These are phyloP conservation scores for Camarhynchus parvulus DNA, from an alignment of 2,113 vertebrate species.

Conservation along the genomic window DNA sequence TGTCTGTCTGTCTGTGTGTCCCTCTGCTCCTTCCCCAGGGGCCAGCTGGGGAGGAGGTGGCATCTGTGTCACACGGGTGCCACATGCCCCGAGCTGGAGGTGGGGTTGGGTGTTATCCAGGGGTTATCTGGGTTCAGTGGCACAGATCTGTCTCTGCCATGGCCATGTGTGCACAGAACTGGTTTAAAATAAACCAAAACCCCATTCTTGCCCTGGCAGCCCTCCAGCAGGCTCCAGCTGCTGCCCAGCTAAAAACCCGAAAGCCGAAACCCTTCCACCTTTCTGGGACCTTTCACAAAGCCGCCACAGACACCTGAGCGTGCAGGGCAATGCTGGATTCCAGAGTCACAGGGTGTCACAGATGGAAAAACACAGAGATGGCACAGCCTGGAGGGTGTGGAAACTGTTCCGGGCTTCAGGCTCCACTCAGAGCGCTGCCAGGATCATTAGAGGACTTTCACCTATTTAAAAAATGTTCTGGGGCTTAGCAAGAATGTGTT, in stretches of 20 bases:
- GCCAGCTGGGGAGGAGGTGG: not conserved
- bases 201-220: not conserved
- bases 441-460: not conserved
- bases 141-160: not conserved
- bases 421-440: not conserved
- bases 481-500: not conserved
- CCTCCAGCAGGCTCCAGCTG: not conserved
- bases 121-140: not conserved
- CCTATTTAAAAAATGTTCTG: not conserved
- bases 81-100: not conserved
- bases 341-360: not conserved
- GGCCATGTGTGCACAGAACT: not conserved
- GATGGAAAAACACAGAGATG: not conserved
- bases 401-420: not conserved
- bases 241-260: not conserved
- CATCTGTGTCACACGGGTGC: not conserved
- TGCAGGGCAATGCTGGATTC: accelerated
- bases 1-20: too few species aligned
- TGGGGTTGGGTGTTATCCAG: not conserved
- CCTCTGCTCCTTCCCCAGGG: not conserved
- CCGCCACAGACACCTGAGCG: not conserved
- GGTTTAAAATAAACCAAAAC: not conserved
- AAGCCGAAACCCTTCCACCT: not conserved
- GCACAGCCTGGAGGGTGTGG: not conserved
- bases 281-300: not conserved